These are phyloP conservation scores for Drosophila paulistorum DNA, from an alignment of 1,140 invertebrate species.

Conservation along the genomic window DNA sequence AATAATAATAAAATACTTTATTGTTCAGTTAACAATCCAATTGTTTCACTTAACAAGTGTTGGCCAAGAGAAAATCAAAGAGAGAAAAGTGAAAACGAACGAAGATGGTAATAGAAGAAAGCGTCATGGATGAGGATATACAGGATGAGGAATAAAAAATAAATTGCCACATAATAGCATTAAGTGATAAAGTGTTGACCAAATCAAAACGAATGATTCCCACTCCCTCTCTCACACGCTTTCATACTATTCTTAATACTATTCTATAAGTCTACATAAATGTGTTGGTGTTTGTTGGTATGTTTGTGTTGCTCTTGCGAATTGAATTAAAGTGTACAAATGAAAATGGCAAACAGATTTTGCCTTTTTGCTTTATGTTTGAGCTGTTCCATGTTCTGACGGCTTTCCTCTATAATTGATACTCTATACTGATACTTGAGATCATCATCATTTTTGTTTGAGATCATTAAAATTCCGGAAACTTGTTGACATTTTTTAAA, in stretches of 20 bases:
- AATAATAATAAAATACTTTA: conserved; percentile 81
- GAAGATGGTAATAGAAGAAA: conserved; percentile 27
- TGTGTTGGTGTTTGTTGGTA: conserved; percentile 8
- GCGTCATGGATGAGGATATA: background rate
- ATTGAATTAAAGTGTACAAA: conserved; percentile 5
- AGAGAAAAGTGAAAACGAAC: background rate
- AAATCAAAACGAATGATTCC: conserved; percentile 69
- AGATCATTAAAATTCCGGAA: background rate
- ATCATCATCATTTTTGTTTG: background rate
- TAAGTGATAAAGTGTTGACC: conserved; percentile 77
- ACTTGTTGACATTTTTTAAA: background rate
- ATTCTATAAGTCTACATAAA: background rate
- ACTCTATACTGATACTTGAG: background rate
- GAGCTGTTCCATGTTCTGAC: background rate
- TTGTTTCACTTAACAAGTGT: conserved; percentile 77
- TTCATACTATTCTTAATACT: conserved; percentile 1
- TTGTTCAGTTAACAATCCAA: conserved; percentile 80
- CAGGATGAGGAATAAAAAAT: conserved; percentile 48
- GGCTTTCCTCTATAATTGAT: background rate
- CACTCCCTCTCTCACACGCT: background rate
- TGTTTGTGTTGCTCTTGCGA: conserved; percentile 16
- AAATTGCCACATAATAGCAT: conserved; percentile 67
- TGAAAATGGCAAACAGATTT: conserved; percentile 6
- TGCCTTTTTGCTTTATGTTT: background rate
- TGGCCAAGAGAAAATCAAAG: conserved; percentile 20